These are phyloP conservation scores for Dione juno DNA, from an alignment of 2,888 invertebrate species.

Conservation along the genomic window DNA sequence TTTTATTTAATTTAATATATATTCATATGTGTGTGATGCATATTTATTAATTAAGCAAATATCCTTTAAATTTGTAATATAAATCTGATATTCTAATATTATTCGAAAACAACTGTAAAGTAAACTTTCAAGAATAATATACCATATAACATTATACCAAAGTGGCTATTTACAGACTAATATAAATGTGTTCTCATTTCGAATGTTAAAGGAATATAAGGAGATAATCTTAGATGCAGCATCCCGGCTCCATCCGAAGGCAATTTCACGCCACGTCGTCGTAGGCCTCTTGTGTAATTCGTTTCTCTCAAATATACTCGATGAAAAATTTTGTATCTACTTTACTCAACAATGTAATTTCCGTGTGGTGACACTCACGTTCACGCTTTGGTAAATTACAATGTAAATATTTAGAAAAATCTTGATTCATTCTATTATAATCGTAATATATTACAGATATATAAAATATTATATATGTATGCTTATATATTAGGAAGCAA, in stretches of 20 bases:
- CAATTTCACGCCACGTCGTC: constrained; percentile 79
- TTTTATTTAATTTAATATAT: background rate
- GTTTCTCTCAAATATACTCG: constrained; percentile 59
- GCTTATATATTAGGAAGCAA: too few species aligned
- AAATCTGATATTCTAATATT: background rate
- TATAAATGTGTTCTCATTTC: constrained; percentile 45
- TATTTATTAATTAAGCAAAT: too few species aligned
- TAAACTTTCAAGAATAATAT: constrained; percentile 9
- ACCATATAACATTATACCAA: constrained; percentile 33
- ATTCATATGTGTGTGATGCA: background rate
- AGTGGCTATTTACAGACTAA: constrained; percentile 42
- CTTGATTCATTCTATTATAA: background rate
- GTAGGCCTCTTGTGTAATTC: constrained; percentile 64
- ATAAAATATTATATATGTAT: too few species aligned
- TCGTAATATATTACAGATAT: background rate
- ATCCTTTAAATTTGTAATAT: too few species aligned
- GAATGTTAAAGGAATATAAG: constrained; percentile 46
- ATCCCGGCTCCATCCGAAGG: constrained; percentile 53
- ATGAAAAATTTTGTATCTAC: constrained; percentile 63
- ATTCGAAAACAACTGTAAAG: constrained; percentile 4
- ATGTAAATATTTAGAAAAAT: background rate
- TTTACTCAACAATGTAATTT: constrained; percentile 60
- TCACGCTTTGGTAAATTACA: constrained; percentile 24
- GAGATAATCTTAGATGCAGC: constrained; percentile 48
- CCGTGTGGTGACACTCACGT: constrained; percentile 34